These are phyloP conservation scores for Hydropsyche tenuis DNA, from an alignment of 1,140 invertebrate genomes.

Conservation along the genomic window DNA sequence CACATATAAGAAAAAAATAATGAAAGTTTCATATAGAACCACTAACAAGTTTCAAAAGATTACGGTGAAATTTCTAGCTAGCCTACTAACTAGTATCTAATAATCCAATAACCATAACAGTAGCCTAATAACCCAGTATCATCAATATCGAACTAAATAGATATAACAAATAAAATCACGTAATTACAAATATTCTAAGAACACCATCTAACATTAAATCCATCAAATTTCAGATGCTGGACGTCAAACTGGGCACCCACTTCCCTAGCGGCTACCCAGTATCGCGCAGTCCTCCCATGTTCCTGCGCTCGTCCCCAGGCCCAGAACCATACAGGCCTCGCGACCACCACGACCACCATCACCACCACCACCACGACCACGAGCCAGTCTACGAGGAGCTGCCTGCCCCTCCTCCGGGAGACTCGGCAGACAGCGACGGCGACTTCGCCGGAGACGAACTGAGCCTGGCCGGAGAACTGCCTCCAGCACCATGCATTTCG, in stretches of 20 bases:
- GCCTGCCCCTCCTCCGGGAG: conserved; percentile 56
- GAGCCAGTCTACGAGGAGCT: conserved; percentile 61
- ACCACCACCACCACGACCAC: conserved; percentile 49
- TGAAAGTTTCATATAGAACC: too few species aligned
- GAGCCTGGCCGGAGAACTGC: conserved; percentile 60
- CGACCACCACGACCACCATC: conserved; percentile 52
- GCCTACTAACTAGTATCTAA: too few species aligned
- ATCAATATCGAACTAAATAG: neutral
- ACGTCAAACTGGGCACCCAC: conserved; percentile 48
- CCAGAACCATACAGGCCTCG: conserved; percentile 48
- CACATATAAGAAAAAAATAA: too few species aligned
- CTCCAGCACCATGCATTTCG: conserved; percentile 51
- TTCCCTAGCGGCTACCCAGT: conserved; percentile 49
- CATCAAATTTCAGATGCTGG: conserved; percentile 47
- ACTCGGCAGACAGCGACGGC: conserved; percentile 59
- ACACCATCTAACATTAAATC: neutral
- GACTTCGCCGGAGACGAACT: conserved; percentile 63
- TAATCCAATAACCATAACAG: too few species aligned
- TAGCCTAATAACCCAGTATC: neutral
- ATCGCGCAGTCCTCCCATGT: conserved; percentile 46
- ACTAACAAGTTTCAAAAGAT: too few species aligned
- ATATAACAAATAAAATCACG: neutral
- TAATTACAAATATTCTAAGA: neutral
- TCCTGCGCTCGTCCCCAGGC: conserved; percentile 45
- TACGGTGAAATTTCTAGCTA: too few species aligned